Evolutionary conservation across 2,888 invertebrate species (phyloP), one percentile per base, ranked within the genome.

Genomic region (Serripes groenlandicus): DNA sequence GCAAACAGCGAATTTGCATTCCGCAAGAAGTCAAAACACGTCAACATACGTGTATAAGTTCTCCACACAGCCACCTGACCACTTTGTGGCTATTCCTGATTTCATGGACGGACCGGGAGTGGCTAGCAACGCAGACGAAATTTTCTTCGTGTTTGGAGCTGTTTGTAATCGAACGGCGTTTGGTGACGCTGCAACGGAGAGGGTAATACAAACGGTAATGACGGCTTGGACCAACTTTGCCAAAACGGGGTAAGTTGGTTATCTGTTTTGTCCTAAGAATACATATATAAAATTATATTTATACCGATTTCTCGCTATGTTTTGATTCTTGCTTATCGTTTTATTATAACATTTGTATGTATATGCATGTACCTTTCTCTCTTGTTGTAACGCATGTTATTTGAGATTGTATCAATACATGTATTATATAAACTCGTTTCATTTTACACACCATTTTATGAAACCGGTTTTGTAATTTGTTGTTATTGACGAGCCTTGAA

Each of bases 181-280:
- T 23, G 26, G 26, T 23, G 26, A 18, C 18, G 60, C 60, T 60
- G 18, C 60, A 60, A 60, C 60, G 26, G 18, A 60, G n/a, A 60
- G 26, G 26, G 60, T 26, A 23, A 60, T n/a, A n/a, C n/a, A n/a
- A n/a, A n/a, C n/a, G n/a, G n/a, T 60, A 7, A 60, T 60, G 26
- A 60, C 7, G 60, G 18, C 26, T 4, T 60, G 60, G 60, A 60
- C 60, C 11, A 60, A 60, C 26, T 60, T 60, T 23, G 60, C 60
- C 4, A 60, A 60, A 60, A 15, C 60, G 26, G 60, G 60, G 60
- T 60, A 52, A n/a, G n/a, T n/a, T n/a, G n/a, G n/a, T n/a, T n/a
- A n/a, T n/a, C n/a, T n/a, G n/a, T n/a, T n/a, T n/a, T n/a, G n/a
- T n/a, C n/a, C n/a, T n/a, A n/a, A n/a, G n/a, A n/a, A n/a, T n/a